Percentiles rank a stretch among this genome's conserved stretches.
Conservation (phyloP, 2,888 invertebrate species). For the Drosophila buzzatii region DNA sequence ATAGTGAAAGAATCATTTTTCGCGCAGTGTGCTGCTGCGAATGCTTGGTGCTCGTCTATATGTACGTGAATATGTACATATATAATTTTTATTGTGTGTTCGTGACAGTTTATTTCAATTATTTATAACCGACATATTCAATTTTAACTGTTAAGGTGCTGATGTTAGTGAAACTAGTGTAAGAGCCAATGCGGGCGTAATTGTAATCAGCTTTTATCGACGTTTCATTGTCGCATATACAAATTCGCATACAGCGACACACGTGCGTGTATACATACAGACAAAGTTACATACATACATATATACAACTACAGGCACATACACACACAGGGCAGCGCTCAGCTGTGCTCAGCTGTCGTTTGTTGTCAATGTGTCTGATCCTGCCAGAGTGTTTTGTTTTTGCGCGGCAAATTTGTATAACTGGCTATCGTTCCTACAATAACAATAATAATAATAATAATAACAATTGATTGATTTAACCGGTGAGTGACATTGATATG, state of each 20-base stretch:
- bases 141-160: conserved; percentile 40
- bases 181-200: conserved; percentile 12
- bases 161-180: conserved; percentile 16
- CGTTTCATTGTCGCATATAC: conserved; percentile 52
- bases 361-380: conserved; percentile 68
- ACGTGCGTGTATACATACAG: conserved; percentile 44
- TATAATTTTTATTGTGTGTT: conserved; percentile 44
- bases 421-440: conserved; percentile 16
- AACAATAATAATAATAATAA: conserved; percentile 1
- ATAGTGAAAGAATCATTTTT: conserved; percentile 46
- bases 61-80: conserved; percentile 38
- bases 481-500: conserved; percentile 51
- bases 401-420: conserved; percentile 35
- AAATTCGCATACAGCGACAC: conserved; percentile 38
- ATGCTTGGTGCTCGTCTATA: conserved; percentile 45
- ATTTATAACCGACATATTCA: conserved; percentile 16
- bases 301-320: conserved; percentile 4
- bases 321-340: conserved; percentile 42
- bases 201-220: conserved; percentile 50
- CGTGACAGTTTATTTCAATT: conserved; percentile 51
- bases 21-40: conserved; percentile 54
- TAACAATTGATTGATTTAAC: conserved; percentile 49
- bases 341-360: conserved; percentile 74
- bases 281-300: conserved; percentile 18
- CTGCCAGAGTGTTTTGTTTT: conserved; percentile 54